Evolutionary conservation across 2,797 vertebrate species (phyloP).

Genomic region (Morus bassanus): DNA sequence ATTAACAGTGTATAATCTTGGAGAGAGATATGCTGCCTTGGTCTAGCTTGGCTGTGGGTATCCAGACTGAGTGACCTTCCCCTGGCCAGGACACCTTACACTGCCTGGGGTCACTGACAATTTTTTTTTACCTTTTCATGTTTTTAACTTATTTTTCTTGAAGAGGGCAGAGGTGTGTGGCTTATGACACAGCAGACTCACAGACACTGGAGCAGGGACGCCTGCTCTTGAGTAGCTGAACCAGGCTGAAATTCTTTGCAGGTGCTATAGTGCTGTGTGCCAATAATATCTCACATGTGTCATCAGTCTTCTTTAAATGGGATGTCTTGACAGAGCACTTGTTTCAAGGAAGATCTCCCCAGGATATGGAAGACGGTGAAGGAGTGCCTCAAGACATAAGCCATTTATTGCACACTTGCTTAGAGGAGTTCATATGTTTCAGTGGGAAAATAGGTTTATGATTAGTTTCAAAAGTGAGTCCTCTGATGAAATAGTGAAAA

Average conservation of each 20-base stretch:
- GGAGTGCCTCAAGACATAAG: neutral
- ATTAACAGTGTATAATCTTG: slow-evolving; percentile 15
- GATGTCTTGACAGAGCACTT: slow-evolving; percentile 5
- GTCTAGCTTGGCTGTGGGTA: neutral
- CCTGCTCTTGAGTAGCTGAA: neutral
- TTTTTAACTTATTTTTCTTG: neutral
- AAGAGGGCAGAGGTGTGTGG: neutral
- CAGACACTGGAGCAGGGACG: neutral
- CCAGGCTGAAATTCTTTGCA: slow-evolving; percentile 3
- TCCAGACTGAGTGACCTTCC: neutral
- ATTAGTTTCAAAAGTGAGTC: neutral
- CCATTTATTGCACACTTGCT: neutral
- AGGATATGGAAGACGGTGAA: neutral
- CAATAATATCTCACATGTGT: slow-evolving; percentile 23
- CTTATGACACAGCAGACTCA: neutral
- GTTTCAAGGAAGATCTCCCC: neutral
- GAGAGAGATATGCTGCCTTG: neutral
- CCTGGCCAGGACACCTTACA: rapidly evolving
- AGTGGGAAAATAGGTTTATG: neutral
- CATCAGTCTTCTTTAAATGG: slow-evolving; percentile 3
- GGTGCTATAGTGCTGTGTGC: neutral
- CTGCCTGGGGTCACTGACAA: neutral
- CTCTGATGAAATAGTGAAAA: neutral
- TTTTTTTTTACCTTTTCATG: neutral
- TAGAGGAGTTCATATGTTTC: neutral